Evolutionary conservation across 2,797 vertebrate genomes (phyloP).

Genomic region (Eutrigla gurnardus): DNA sequence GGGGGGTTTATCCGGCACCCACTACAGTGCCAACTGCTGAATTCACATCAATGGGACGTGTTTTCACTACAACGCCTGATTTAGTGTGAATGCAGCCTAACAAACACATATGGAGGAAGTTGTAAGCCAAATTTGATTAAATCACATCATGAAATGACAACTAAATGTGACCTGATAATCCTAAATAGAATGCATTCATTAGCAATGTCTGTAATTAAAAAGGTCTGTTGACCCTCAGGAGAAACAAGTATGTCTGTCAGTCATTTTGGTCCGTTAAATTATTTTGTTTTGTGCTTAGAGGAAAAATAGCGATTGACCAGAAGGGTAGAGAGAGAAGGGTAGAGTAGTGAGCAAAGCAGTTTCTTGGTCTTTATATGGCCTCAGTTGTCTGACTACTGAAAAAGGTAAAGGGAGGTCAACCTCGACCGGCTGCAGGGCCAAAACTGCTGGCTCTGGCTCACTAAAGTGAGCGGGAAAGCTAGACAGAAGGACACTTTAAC

Average conservation of each 20-base stretch:
- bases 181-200: background rate
- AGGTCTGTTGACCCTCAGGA: background rate
- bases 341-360: slow-evolving; percentile 24
- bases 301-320: background rate
- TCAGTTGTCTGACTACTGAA: slow-evolving; percentile 20
- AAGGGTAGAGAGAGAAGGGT: background rate
- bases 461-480: slow-evolving; percentile 21
- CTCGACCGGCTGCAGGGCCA: slow-evolving; percentile 28
- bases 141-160: background rate
- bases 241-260: background rate
- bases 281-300: background rate
- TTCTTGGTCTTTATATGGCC: slow-evolving; percentile 25
- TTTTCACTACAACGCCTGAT: no score
- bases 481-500: slow-evolving; percentile 27
- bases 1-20: no score
- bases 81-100: no score
- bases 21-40: no score
- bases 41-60: no score
- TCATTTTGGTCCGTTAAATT: background rate
- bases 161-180: background rate
- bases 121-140: no score
- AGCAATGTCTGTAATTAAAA: background rate
- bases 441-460: slow-evolving; percentile 42
- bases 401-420: slow-evolving; percentile 42
- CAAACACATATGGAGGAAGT: no score